Percentiles rank a stretch among this genome's conserved stretches.
phyloP scores from a whole-genome alignment of 2,888 invertebrate species.

The Boloria euphrosyne region DNA sequence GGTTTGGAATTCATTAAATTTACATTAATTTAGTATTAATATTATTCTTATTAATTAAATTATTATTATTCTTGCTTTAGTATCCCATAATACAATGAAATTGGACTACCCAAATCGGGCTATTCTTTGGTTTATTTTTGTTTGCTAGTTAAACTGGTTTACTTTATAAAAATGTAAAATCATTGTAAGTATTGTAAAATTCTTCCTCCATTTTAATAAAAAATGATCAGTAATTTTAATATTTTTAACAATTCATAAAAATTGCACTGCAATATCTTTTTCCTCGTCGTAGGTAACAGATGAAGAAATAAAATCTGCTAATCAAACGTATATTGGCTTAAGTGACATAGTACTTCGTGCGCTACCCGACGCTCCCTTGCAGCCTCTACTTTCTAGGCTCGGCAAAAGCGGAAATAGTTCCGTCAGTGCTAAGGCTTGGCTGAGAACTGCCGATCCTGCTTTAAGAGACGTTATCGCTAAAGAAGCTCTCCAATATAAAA shows the following conservation, averaged over 20 bases:
- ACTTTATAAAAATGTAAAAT: too few relatives aligned
- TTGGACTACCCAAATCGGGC: too few relatives aligned
- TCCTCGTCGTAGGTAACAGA: slow-evolving; percentile 83
- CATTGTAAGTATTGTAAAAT: too few relatives aligned
- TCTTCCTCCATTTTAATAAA: background rate
- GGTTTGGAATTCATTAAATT: too few relatives aligned
- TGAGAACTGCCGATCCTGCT: slow-evolving; percentile 88
- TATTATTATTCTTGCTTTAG: too few relatives aligned
- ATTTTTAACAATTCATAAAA: too few relatives aligned
- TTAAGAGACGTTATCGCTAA: slow-evolving; percentile 91
- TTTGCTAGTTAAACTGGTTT: too few relatives aligned
- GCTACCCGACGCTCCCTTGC: slow-evolving; percentile 89
- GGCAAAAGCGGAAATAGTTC: slow-evolving; percentile 79
- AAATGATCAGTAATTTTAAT: too few relatives aligned
- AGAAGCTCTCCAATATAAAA: slow-evolving; percentile 91
- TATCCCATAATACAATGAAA: background rate
- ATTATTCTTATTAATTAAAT: too few relatives aligned
- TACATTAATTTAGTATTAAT: too few relatives aligned
- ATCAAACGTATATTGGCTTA: slow-evolving; percentile 87
- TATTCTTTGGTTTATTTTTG: too few relatives aligned
- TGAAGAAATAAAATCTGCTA: slow-evolving; percentile 86
- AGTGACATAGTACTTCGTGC: slow-evolving; percentile 91
- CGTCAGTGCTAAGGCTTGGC: slow-evolving; percentile 86
- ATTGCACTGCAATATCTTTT: background rate
- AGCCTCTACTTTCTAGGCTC: slow-evolving; percentile 88